phyloP scores from a whole-genome alignment of 2,888 invertebrate species.

The Coleophora flavipennella region DNA sequence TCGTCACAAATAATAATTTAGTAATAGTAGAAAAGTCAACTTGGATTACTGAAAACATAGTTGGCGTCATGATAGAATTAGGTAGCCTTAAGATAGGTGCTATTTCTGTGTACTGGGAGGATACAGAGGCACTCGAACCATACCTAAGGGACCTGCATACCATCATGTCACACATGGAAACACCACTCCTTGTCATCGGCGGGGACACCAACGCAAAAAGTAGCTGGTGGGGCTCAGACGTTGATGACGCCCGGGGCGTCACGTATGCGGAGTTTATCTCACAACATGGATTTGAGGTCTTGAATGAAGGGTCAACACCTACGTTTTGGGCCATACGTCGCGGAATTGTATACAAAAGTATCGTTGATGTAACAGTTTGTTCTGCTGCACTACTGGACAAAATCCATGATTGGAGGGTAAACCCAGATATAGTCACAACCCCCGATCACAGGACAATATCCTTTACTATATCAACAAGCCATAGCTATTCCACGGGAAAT shows the following conservation, averaged over 20 bases:
- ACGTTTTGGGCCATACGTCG: not conserved
- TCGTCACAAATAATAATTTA: not conserved
- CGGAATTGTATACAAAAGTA: not conserved
- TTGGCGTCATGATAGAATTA: not conserved
- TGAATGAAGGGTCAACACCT: not conserved
- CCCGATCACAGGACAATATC: not conserved
- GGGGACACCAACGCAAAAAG: slow-evolving; percentile 5
- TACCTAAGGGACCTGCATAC: not conserved
- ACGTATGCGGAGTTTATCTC: not conserved
- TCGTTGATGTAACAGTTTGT: slow-evolving; percentile 1
- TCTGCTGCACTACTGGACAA: not conserved
- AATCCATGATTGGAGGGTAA: not conserved
- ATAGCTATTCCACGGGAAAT: not conserved
- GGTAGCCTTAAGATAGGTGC: not conserved
- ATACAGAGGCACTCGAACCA: not conserved
- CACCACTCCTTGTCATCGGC: not conserved
- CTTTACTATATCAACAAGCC: not conserved
- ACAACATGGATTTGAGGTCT: not conserved
- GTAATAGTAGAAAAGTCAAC: not conserved
- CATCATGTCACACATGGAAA: not conserved
- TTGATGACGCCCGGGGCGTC: not conserved
- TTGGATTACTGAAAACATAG: not conserved
- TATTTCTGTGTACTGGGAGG: not conserved
- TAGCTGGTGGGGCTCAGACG: slow-evolving; percentile 3
- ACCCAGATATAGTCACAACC: not conserved